Evolutionary conservation across 2,113 vertebrate species (phyloP), one percentile per base, ranked within the genome.

Genomic region (Pristiophorus japonicus): DNA sequence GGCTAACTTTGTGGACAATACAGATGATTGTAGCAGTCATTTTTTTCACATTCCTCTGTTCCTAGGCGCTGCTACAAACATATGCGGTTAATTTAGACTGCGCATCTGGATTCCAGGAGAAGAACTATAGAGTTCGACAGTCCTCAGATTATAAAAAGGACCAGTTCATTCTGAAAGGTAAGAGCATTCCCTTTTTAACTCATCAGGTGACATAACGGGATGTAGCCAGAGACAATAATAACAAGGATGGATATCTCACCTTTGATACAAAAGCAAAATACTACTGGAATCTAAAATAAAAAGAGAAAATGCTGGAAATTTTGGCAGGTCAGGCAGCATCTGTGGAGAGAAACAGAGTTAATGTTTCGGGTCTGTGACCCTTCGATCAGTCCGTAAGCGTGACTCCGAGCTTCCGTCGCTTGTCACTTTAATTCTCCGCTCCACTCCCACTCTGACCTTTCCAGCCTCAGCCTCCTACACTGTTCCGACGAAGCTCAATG

Each of bases 121-220:
- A 70, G 66, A 94, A 51, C 42, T 94, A 94, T 73, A 65, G 16
- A 67, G 93, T 94, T 42, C 66, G 45, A 51, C 42, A 73, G 65
- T 30, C 93, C 24, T 94, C 93, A 34, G 63, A 73, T 27, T 94
- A 51, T 51, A 73, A 70, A 94, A 94, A 94, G 65, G 93, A 94
- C 93, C 93, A 94, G 93, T 94, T 94, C 66, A 94, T 94, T 94
- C 27, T 94, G 93, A 94, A 94, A 94, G 93, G 93, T 94, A 94
- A 67, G 65, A 16, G 10, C 3, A 2, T 66, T 93, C 51, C n/a
- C 88, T 42, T 62, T 30, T 18, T 51, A 88, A 22, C 47, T 30
- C 93, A 8, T 24, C 27, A 94, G 65, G 38, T 4, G n/a, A 34
- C 16, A 51, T 6, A 24, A 47, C 6, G 2, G 11, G 47, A 24